These are phyloP conservation scores for Nettapus auritus DNA, from an alignment of 2,113 vertebrate species.

Conservation along the genomic window DNA sequence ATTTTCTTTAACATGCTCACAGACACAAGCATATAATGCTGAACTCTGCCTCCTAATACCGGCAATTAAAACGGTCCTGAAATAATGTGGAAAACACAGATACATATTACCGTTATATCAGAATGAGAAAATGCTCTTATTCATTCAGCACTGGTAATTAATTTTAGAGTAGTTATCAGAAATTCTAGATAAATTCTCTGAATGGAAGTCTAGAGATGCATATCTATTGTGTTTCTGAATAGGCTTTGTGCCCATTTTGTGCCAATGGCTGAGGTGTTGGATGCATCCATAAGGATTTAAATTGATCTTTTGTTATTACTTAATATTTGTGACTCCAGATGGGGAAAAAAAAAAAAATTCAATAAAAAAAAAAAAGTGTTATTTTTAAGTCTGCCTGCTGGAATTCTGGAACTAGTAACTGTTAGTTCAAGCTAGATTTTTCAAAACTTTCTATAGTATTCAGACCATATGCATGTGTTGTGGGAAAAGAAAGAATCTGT, in stretches of 20 bases:
- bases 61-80: background rate
- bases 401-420: background rate
- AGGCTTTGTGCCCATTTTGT: background rate
- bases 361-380: background rate
- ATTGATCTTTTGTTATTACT: background rate
- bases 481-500: background rate
- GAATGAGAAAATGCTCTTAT: background rate
- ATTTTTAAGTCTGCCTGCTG: background rate
- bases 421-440: background rate
- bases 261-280: background rate
- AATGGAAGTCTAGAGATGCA: background rate
- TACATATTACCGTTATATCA: background rate
- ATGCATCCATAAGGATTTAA: background rate
- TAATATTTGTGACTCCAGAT: background rate
- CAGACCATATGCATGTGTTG: background rate
- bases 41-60: background rate
- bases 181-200: background rate
- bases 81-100: background rate
- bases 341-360: background rate
- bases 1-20: background rate
- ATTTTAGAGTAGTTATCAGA: background rate
- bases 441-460: background rate
- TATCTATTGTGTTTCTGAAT: background rate
- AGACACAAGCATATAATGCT: background rate
- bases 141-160: background rate